These are phyloP conservation scores for Spodoptera litura DNA, from an alignment of 1,140 invertebrate species.

Conservation along the genomic window DNA sequence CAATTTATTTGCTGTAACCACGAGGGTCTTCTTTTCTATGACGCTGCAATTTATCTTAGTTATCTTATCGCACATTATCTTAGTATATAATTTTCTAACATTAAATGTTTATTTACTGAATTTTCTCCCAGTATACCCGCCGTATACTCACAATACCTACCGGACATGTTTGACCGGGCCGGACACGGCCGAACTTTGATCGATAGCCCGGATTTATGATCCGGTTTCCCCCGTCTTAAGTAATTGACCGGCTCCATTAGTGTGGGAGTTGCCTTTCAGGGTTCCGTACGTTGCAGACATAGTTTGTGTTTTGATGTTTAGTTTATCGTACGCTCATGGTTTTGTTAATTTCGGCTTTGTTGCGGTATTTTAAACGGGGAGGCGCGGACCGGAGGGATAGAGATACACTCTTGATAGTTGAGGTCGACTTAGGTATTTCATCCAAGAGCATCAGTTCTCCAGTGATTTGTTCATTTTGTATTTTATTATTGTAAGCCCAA, in stretches of 20 bases:
- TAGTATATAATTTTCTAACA: no score
- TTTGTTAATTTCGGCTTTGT: slow-evolving; percentile 46
- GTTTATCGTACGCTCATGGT: slow-evolving; percentile 30
- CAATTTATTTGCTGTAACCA: no score
- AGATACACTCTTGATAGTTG: not conserved
- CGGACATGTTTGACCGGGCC: slow-evolving; percentile 53
- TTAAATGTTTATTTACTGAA: not conserved
- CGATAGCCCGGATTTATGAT: slow-evolving; percentile 78
- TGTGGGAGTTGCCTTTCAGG: slow-evolving; percentile 53
- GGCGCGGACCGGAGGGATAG: not conserved
- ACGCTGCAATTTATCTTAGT: no score
- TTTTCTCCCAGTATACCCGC: not conserved
- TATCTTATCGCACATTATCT: no score
- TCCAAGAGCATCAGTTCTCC: not conserved
- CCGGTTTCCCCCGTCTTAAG: slow-evolving; percentile 76
- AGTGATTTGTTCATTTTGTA: not conserved
- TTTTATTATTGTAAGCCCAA: not conserved
- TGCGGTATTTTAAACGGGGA: slow-evolving; percentile 27
- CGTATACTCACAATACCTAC: slow-evolving; percentile 35
- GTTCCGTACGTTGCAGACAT: slow-evolving; percentile 42
- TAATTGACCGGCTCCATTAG: slow-evolving; percentile 81
- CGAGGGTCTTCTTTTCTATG: no score
- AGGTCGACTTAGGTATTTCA: not conserved
- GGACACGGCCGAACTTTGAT: slow-evolving; percentile 77
- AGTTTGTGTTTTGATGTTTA: slow-evolving; percentile 54